Conservation (phyloP, 2,797 vertebrate species). For the Neosalanx taihuensis region DNA sequence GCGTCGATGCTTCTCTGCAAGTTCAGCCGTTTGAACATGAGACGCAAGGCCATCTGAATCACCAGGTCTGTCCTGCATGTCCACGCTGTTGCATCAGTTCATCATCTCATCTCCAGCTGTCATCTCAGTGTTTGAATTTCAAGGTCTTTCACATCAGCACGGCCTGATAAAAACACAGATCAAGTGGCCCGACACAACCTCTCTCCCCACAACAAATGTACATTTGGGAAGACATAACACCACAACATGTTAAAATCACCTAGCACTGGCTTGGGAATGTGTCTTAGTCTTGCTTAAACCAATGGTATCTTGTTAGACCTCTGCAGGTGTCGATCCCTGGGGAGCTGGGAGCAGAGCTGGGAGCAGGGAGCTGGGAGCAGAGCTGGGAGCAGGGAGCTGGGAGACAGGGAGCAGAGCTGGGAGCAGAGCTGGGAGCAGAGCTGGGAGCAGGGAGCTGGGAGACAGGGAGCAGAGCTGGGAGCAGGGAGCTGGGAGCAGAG, state of each 20-base stretch:
- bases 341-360: background rate
- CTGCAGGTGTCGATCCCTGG: slow-evolving; percentile 8
- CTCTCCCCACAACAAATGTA: too few relatives aligned
- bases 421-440: slow-evolving; percentile 20
- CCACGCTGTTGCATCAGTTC: too few relatives aligned
- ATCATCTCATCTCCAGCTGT: background rate
- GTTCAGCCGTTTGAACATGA: too few relatives aligned
- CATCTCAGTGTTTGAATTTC: background rate
- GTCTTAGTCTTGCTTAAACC: background rate
- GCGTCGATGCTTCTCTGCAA: too few relatives aligned
- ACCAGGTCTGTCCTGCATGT: too few relatives aligned
- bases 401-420: slow-evolving; percentile 5
- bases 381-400: too few relatives aligned
- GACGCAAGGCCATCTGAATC: too few relatives aligned
- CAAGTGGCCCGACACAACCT: background rate
- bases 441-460: slow-evolving; percentile 28
- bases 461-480: slow-evolving; percentile 23
- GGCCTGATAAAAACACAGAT: background rate
- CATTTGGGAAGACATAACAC: too few relatives aligned
- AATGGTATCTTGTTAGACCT: background rate
- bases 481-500: slow-evolving; percentile 33
- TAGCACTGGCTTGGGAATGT: background rate
- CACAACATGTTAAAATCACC: too few relatives aligned
- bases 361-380: background rate
- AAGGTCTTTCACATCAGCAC: background rate